These are phyloP conservation scores for Catotricha subobsoleta DNA, from an alignment of 2,888 invertebrate species.

Conservation along the genomic window DNA sequence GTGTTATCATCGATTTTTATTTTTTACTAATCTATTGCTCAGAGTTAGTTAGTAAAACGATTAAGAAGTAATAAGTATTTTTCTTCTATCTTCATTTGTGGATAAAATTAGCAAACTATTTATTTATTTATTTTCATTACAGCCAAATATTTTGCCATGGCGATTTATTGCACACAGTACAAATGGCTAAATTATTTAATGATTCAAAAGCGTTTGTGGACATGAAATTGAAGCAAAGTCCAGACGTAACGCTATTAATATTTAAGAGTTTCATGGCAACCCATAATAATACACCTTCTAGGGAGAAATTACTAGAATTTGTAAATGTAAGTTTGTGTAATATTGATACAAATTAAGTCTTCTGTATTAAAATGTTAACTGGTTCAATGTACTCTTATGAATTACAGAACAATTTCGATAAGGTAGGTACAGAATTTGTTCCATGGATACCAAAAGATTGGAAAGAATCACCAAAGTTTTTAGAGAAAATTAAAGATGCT, in stretches of 20 bases:
- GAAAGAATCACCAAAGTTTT: conserved; percentile 52
- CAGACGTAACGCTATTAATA: conserved; percentile 41
- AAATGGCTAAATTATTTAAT: conserved; percentile 57
- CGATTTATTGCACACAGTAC: conserved; percentile 57
- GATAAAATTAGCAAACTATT: too few species aligned
- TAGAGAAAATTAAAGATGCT: conserved; percentile 51
- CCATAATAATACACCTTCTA: conserved; percentile 18
- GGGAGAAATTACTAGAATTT: conserved; percentile 11
- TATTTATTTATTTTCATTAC: too few species aligned
- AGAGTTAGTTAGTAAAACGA: too few species aligned
- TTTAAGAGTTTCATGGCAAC: conserved; percentile 44
- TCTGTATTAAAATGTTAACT: too few species aligned
- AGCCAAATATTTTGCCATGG: conserved; percentile 74
- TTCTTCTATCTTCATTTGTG: too few species aligned
- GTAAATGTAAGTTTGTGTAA: conserved; percentile 6
- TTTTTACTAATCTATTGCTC: too few species aligned
- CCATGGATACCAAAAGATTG: conserved; percentile 58
- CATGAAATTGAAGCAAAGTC: conserved; percentile 55
- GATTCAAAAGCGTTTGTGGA: conserved; percentile 88
- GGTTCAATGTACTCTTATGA: neutral
- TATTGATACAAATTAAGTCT: conserved; percentile 12
- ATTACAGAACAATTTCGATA: conserved; percentile 1
- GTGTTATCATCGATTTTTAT: too few species aligned
- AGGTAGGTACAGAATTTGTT: conserved; percentile 50
- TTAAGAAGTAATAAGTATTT: too few species aligned